Conservation (phyloP, 1,140 invertebrate species). For the Gerris buenoi region DNA sequence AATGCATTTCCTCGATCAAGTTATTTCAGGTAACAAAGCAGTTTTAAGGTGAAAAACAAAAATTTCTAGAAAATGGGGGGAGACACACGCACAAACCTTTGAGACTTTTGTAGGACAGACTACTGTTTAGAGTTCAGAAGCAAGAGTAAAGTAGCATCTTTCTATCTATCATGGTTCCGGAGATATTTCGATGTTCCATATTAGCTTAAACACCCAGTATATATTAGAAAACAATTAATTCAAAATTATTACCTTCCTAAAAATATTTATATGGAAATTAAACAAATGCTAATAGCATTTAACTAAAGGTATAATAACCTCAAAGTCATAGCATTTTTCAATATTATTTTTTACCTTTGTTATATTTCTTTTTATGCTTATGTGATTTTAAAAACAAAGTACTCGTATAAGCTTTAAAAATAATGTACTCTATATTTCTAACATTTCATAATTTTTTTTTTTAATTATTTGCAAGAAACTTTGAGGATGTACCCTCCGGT, state of each 20-base stretch:
- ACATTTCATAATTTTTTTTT: background rate
- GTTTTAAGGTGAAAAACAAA: no score
- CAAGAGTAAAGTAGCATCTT: background rate
- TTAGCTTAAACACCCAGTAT: background rate
- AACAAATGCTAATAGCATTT: background rate
- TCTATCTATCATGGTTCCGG: background rate
- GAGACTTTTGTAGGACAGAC: no score
- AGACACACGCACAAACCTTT: background rate
- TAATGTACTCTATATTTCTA: background rate
- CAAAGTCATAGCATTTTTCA: background rate
- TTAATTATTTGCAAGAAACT: conserved; percentile 29
- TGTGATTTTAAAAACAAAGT: background rate
- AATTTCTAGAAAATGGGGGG: no score
- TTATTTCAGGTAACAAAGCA: conserved; percentile 31
- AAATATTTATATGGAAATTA: no score
- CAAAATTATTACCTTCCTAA: background rate
- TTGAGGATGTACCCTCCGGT: conserved; percentile 39
- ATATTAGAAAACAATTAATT: background rate
- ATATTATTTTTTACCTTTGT: background rate
- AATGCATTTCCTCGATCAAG: conserved; percentile 37
- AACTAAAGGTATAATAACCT: background rate
- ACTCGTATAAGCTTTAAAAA: background rate
- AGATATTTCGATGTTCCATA: no score
- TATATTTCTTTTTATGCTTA: background rate
- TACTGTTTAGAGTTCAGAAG: no score